Conservation (phyloP, 1,140 invertebrate genomes). For the Drosophila kikkawai region DNA sequence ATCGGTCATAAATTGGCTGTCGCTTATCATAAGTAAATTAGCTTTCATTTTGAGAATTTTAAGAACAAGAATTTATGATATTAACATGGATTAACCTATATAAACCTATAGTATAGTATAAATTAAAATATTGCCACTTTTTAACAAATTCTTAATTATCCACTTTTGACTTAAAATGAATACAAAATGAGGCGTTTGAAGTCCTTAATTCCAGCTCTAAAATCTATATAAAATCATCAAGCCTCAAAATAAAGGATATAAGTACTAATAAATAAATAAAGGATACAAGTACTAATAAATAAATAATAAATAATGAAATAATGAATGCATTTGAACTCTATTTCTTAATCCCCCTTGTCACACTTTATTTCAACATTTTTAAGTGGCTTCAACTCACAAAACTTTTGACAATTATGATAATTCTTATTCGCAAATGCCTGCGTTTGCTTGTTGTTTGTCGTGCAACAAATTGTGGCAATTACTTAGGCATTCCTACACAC, state of each 20-base stretch:
- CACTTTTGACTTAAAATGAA: too few relatives aligned
- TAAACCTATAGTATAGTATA: too few relatives aligned
- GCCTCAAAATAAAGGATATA: too few relatives aligned
- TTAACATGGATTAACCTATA: background rate
- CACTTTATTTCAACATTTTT: background rate
- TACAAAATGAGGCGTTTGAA: too few relatives aligned
- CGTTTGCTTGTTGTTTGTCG: slow-evolving; percentile 33
- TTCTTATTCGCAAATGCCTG: slow-evolving; percentile 36
- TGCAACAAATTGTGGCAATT: slow-evolving; percentile 71
- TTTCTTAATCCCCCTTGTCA: too few relatives aligned
- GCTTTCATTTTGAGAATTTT: background rate
- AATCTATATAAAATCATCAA: too few relatives aligned
- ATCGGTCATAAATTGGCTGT: slow-evolving; percentile 9
- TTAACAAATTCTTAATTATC: too few relatives aligned
- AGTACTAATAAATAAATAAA: too few relatives aligned
- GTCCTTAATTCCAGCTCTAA: too few relatives aligned
- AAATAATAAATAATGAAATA: background rate
- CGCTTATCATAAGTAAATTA: background rate
- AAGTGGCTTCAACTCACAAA: background rate
- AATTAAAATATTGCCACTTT: too few relatives aligned
- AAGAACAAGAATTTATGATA: background rate
- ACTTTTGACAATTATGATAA: slow-evolving; percentile 68
- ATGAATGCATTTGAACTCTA: background rate
- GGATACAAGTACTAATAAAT: too few relatives aligned
- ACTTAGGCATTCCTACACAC: slow-evolving; percentile 53